Conservation (phyloP, 2,888 invertebrate genomes). For the Hoplodrina blanda region DNA sequence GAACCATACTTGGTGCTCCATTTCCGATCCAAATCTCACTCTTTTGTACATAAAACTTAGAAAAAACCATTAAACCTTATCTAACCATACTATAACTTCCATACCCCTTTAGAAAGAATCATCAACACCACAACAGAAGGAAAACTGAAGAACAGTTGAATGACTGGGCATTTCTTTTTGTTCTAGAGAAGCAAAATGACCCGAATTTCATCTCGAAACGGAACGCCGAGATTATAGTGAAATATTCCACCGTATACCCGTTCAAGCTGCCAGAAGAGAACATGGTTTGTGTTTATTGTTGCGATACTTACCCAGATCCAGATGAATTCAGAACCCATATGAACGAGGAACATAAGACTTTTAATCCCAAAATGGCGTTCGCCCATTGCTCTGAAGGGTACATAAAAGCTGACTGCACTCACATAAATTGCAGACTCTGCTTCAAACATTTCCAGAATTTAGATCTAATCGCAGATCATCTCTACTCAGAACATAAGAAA, state of each 20-base stretch:
- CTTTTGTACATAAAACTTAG: not conserved
- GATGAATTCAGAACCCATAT: constrained; percentile 80
- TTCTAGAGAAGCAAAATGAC: constrained; percentile 83
- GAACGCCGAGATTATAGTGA: constrained; percentile 86
- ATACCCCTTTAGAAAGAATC: constrained; percentile 30
- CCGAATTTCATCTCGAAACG: constrained; percentile 82
- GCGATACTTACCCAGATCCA: constrained; percentile 79
- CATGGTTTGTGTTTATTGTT: constrained; percentile 87
- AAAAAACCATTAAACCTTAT: not conserved
- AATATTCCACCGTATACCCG: constrained; percentile 86
- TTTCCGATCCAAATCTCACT: not conserved
- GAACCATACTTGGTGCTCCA: not conserved
- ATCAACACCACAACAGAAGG: constrained; percentile 40
- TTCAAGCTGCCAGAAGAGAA: constrained; percentile 84
- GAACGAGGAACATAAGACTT: constrained; percentile 79
- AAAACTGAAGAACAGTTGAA: constrained; percentile 69
- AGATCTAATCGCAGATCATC: constrained; percentile 77
- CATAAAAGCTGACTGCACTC: constrained; percentile 83
- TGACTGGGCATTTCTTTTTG: constrained; percentile 88
- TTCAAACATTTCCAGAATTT: constrained; percentile 68
- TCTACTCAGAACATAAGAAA: constrained; percentile 75
- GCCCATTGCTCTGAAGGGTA: constrained; percentile 80
- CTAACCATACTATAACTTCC: constrained; percentile 37
- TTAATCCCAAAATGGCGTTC: constrained; percentile 80
- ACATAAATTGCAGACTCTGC: constrained; percentile 82